A percentile compares a stretch with the other conserved stretches of the same genome.
These are phyloP conservation scores for Poecilus cupreus DNA, from an alignment of 2,888 invertebrate genomes.

Conservation along the genomic window DNA sequence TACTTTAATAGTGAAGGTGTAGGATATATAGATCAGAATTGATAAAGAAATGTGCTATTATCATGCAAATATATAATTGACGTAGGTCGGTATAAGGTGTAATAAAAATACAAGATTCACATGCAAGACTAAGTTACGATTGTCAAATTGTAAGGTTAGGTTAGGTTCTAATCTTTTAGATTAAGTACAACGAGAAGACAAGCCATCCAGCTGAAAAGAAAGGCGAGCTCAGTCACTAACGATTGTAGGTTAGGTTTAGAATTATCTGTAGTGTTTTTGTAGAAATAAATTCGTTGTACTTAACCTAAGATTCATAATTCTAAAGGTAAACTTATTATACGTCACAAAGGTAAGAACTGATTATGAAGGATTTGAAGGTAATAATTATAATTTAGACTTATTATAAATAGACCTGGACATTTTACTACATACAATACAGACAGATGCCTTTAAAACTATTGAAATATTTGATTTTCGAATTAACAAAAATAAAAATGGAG, in stretches of 20 bases:
- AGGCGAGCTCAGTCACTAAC: too few species aligned
- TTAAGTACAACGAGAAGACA: too few species aligned
- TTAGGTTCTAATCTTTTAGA: not conserved
- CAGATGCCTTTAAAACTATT: not conserved
- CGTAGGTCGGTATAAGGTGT: conserved; percentile 33
- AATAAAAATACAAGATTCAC: conserved; percentile 47
- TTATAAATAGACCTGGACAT: conserved; percentile 7
- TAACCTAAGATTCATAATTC: too few species aligned
- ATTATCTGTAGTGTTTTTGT: too few species aligned
- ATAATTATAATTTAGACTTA: not conserved
- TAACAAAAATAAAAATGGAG: too few species aligned
- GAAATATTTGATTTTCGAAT: not conserved
- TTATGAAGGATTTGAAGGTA: not conserved
- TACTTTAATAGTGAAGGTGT: conserved; percentile 13
- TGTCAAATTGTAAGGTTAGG: conserved; percentile 43
- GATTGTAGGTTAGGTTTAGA: too few species aligned
- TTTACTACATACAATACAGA: not conserved
- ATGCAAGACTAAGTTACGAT: conserved; percentile 49
- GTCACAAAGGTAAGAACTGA: not conserved
- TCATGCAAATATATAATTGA: conserved; percentile 52
- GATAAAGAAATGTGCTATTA: conserved; percentile 25
- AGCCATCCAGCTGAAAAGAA: too few species aligned
- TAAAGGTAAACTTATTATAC: not conserved
- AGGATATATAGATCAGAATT: conserved; percentile 7
- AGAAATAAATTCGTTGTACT: too few species aligned